Conservation (phyloP, 2,888 invertebrate species). For the Ophion obscuratus region DNA sequence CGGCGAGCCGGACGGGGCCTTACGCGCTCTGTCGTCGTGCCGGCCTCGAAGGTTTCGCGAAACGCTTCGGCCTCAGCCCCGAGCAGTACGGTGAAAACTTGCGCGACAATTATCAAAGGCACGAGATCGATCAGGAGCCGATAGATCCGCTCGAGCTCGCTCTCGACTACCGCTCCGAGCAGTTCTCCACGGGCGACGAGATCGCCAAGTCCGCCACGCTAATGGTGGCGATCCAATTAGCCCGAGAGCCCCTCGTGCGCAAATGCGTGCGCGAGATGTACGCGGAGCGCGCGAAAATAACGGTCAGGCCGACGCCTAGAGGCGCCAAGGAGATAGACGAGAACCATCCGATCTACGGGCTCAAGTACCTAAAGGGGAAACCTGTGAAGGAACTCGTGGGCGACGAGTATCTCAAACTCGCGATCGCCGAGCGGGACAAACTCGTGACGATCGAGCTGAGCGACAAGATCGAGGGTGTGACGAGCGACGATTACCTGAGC, state of each 20-base stretch:
- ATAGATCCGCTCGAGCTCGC: slow-evolving; percentile 93
- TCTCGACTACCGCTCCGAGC: slow-evolving; percentile 86
- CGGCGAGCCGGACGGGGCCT: slow-evolving; percentile 93
- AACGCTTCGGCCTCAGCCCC: slow-evolving; percentile 95
- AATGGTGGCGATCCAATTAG: slow-evolving; percentile 96
- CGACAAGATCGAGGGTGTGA: slow-evolving; percentile 89
- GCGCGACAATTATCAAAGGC: slow-evolving; percentile 95
- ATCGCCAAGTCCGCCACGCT: slow-evolving; percentile 95
- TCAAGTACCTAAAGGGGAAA: slow-evolving; percentile 96
- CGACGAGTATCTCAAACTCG: slow-evolving; percentile 94
- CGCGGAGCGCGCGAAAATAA: slow-evolving; percentile 93
- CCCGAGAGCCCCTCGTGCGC: slow-evolving; percentile 94
- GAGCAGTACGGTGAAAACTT: slow-evolving; percentile 98
- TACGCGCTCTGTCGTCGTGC: slow-evolving; percentile 94
- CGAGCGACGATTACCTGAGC: slow-evolving; percentile 85
- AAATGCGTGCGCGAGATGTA: slow-evolving; percentile 92
- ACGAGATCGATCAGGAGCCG: slow-evolving; percentile 96
- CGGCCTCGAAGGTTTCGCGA: slow-evolving; percentile 92
- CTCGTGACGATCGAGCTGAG: slow-evolving; percentile 89
- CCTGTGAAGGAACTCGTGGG: slow-evolving; percentile 93
- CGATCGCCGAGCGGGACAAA: slow-evolving; percentile 92
- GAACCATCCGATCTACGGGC: slow-evolving; percentile 92
- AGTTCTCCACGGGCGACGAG: slow-evolving; percentile 87
- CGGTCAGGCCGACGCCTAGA: slow-evolving; percentile 92
- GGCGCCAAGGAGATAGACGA: slow-evolving; percentile 97